Percentiles rank a stretch among this genome's conserved stretches.
phyloP scores from a whole-genome alignment of 2,113 vertebrate species.

The Trogon melanurus region DNA sequence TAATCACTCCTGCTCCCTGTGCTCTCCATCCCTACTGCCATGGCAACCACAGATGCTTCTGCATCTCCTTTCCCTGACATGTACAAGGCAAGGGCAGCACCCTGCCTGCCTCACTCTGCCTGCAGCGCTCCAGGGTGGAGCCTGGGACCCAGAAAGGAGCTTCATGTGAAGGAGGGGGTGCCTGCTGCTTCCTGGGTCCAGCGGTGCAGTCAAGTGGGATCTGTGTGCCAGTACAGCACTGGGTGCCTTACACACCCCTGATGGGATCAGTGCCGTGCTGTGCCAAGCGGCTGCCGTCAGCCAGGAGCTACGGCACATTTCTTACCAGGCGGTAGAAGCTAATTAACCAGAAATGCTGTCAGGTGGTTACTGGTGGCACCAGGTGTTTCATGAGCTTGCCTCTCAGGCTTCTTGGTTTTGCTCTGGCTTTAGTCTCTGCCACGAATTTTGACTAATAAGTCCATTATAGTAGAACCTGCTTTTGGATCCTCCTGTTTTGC shows the following conservation, averaged over 20 bases:
- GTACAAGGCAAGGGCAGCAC: not conserved
- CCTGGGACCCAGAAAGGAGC: fast-evolving
- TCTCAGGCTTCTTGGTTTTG: not conserved
- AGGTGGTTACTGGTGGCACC: fast-evolving
- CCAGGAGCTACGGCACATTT: not conserved
- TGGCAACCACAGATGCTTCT: not conserved
- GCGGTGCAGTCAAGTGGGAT: not conserved
- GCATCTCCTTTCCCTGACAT: not conserved
- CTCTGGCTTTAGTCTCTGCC: not conserved
- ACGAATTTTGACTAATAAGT: not conserved
- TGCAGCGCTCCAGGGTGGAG: not conserved
- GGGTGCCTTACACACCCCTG: fast-evolving
- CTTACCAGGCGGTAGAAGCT: not conserved
- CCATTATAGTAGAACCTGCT: not conserved
- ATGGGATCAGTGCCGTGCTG: fast-evolving
- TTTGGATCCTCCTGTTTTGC: not conserved
- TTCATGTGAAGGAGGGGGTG: not conserved
- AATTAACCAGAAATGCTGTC: not conserved
- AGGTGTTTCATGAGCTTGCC: not conserved
- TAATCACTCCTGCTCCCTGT: not conserved
- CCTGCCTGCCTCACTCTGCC: not conserved
- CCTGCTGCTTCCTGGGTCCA: fast-evolving
- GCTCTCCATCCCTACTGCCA: not conserved
- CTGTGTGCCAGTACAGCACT: not conserved
- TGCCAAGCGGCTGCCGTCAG: not conserved